These are phyloP conservation scores for Chromobotia macracanthus DNA, from an alignment of 2,797 vertebrate species.

Conservation along the genomic window DNA sequence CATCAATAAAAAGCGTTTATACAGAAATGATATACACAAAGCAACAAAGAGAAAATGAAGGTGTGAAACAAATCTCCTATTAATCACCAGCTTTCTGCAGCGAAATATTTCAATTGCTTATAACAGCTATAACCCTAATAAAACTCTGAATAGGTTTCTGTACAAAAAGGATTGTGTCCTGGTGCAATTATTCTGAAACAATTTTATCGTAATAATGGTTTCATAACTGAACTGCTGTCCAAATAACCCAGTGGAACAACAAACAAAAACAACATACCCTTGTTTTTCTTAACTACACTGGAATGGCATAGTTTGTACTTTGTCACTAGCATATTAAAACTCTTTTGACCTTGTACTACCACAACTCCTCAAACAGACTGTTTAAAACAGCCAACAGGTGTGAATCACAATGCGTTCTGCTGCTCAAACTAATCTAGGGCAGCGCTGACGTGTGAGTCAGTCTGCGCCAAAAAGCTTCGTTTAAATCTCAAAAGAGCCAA, in stretches of 20 bases:
- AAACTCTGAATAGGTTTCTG: not conserved
- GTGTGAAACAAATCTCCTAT: not conserved
- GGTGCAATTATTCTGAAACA: constrained; percentile 5
- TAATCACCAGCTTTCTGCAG: not conserved
- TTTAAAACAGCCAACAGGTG: constrained; percentile 43
- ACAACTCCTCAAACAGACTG: not conserved
- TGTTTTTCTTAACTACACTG: not conserved
- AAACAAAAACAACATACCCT: not conserved
- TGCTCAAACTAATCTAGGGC: constrained; percentile 31
- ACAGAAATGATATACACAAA: not conserved
- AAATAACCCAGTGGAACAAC: not conserved
- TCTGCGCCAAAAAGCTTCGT: constrained; percentile 33
- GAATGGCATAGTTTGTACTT: not conserved
- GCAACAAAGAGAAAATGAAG: not conserved
- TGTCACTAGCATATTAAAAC: not conserved
- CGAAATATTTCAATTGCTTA: constrained; percentile 15
- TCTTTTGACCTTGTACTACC: constrained; percentile 1
- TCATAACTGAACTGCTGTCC: constrained; percentile 10
- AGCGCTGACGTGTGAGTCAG: constrained; percentile 24
- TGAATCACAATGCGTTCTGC: not conserved
- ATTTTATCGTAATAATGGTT: constrained; percentile 4
- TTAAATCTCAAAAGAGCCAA: constrained; percentile 49
- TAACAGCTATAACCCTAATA: not conserved
- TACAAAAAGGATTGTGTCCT: not conserved
- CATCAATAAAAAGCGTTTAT: not conserved